Conservation (phyloP, 2,113 vertebrate species). For the Guaruba guarouba region DNA sequence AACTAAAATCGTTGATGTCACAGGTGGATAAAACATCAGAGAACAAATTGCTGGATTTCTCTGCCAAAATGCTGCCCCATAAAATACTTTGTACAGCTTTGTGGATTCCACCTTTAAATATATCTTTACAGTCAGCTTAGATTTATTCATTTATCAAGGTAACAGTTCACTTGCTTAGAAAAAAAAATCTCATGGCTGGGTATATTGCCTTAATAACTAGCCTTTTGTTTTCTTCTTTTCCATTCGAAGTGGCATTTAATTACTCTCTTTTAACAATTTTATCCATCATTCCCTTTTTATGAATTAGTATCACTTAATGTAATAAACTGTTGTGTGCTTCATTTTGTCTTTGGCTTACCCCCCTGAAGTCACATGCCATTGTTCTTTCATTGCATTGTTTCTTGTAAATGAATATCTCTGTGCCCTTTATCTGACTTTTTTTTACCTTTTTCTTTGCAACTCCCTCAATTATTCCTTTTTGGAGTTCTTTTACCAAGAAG, state of each 20-base stretch:
- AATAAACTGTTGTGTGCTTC: background rate
- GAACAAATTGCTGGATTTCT: background rate
- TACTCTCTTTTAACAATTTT: background rate
- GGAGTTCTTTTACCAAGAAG: background rate
- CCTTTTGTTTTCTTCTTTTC: background rate
- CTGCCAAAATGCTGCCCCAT: background rate
- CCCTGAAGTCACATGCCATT: background rate
- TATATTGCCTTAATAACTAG: background rate
- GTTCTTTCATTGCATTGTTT: background rate
- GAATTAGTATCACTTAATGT: background rate
- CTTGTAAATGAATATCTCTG: background rate
- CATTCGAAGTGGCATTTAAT: background rate
- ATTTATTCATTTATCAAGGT: background rate
- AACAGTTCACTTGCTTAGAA: background rate
- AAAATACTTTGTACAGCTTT: background rate
- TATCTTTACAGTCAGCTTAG: background rate
- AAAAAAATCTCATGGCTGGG: background rate
- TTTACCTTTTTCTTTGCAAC: background rate
- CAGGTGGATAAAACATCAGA: background rate
- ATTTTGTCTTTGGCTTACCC: background rate
- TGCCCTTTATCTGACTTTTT: background rate
- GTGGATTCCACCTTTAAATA: background rate
- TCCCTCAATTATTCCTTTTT: background rate
- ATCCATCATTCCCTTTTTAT: background rate
- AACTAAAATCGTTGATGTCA: background rate